Evolutionary conservation across 2,113 vertebrate genomes (phyloP), one percentile per base, ranked within the genome.

Genomic region (Hyla sarda): DNA sequence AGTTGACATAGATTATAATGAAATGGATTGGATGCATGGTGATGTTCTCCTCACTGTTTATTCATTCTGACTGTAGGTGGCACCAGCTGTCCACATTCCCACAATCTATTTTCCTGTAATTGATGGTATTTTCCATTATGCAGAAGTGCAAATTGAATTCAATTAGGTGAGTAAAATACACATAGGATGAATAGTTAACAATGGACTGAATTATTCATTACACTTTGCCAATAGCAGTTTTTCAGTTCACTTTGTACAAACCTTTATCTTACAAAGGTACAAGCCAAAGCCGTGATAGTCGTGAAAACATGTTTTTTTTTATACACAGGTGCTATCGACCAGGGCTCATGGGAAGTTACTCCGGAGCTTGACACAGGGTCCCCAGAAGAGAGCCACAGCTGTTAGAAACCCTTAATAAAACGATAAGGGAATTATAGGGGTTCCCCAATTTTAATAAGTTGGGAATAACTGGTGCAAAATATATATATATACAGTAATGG

Each of bases 111-210:
- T 81, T 81, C 28, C 17, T 81, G 84, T 86, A 78, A 47, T 81
- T 86, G 84, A 81, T 65, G 58, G 34, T 73, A 73, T 37, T 41
- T 72, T 67, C 48, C 34, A 86, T 86, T 79, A 86, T 80, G 76
- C 76, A 80, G 72, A 80, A 60, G 48, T 86, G 84, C 77, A 86
- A 86, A 86, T 73, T 81, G 84, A 86, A 86, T 60, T 86, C 65
- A 86, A 81, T 81, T 81, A 86, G 67, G 47, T 81, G 77, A 73
- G 79, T 86, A 86, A 86, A 86, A 69, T 79, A 79, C 74, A 80
- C 48, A 86, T 78, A 71, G 34, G 75, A 80, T 54, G 48, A 71
- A 81, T 81, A 69, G 28, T 71, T 72, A 71, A 73, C 65, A 58
- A 21, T 34, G 62, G 54, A 56, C 13, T 50, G 48, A 50, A 56